Evolutionary conservation across 2,113 vertebrate species (phyloP).

Genomic region (Astur gentilis): DNA sequence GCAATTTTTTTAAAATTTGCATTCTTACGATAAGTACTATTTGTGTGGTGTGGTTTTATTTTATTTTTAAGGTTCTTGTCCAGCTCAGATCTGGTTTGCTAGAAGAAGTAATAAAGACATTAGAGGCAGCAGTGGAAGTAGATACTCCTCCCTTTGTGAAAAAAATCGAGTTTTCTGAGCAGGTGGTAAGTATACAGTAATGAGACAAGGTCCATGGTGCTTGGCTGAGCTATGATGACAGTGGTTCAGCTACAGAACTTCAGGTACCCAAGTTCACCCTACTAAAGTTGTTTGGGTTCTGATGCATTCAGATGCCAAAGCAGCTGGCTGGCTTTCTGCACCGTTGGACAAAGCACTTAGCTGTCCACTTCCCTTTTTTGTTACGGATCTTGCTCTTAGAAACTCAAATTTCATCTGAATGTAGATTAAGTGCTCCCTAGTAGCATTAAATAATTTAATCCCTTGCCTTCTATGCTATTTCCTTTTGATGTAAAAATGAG

Average conservation of each 20-base stretch:
- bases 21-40: background rate
- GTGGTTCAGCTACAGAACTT: background rate
- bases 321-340: background rate
- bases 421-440: background rate
- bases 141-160: conserved; percentile 77
- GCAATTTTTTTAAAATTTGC: background rate
- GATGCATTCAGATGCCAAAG: background rate
- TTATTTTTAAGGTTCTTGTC: conserved; percentile 77
- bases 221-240: background rate
- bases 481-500: background rate
- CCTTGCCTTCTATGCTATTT: background rate
- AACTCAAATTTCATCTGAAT: background rate
- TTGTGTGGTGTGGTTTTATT: background rate
- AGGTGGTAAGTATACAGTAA: conserved; percentile 80
- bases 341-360: background rate
- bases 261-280: background rate
- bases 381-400: background rate
- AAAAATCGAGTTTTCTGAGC: conserved; percentile 78
- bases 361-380: background rate
- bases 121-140: conserved; percentile 65
- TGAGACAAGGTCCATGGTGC: background rate
- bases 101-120: conserved; percentile 62
- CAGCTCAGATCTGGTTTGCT: conserved; percentile 72
- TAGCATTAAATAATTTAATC: background rate
- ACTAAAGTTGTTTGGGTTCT: background rate